Conservation (phyloP, 2,797 vertebrate genomes). For the Melanotaenia pygmaea region DNA sequence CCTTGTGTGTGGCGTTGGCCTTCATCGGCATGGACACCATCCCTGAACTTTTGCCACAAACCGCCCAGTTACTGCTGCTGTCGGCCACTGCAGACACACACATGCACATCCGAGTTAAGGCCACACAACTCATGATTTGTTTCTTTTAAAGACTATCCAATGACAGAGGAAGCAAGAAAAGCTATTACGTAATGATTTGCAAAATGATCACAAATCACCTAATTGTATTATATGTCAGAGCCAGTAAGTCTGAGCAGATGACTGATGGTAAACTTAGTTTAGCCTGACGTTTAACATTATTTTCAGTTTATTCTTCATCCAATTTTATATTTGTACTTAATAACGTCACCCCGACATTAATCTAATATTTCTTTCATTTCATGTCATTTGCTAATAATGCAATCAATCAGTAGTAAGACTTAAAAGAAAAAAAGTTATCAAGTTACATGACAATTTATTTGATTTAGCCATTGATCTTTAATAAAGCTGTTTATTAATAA, state of each 20-base stretch:
- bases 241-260: not conserved
- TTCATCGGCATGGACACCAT: slow-evolving; percentile 91
- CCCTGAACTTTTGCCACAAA: slow-evolving; percentile 97
- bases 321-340: too few relatives aligned
- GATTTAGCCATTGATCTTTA: not conserved
- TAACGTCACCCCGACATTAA: too few relatives aligned
- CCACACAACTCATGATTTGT: not conserved
- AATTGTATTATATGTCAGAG: not conserved
- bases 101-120: not conserved
- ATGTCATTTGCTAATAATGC: too few relatives aligned
- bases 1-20: slow-evolving; percentile 88
- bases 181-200: too few relatives aligned
- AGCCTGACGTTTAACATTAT: not conserved
- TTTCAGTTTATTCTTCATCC: not conserved
- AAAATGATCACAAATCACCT: too few relatives aligned
- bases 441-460: not conserved
- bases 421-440: not conserved
- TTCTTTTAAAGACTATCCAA: not conserved
- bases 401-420: not conserved
- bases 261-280: too few relatives aligned
- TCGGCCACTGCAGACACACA: slow-evolving; percentile 87
- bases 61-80: slow-evolving; percentile 98
- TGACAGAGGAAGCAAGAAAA: not conserved
- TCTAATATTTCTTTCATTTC: too few relatives aligned
- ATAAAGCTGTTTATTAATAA: not conserved